Percentiles rank a stretch among this genome's conserved stretches.
Conservation (phyloP, 2,113 vertebrate genomes). For the Phalacrocorax brasilianus region DNA sequence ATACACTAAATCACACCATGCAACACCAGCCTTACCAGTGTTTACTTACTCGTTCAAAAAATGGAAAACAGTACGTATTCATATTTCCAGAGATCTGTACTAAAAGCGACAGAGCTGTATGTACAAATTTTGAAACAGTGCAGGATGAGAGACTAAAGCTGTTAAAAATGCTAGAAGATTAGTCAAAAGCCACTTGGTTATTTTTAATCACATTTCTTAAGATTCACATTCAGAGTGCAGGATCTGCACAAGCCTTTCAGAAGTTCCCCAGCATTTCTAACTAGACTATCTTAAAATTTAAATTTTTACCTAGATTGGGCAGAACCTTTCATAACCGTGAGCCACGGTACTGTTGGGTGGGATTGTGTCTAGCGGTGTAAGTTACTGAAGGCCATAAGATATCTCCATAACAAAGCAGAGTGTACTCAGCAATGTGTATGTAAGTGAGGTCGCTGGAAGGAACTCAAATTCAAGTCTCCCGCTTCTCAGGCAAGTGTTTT, state of each 20-base stretch:
- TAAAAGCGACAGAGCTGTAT: not conserved
- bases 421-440: not conserved
- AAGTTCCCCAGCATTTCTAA: not conserved
- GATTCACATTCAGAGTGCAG: not conserved
- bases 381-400: conserved; percentile 15
- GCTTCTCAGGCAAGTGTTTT: conserved; percentile 17
- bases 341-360: conserved; percentile 31
- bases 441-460: not conserved
- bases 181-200: not conserved
- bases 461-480: not conserved
- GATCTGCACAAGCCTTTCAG: not conserved
- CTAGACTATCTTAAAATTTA: not conserved
- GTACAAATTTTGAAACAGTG: not conserved
- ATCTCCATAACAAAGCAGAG: conserved; percentile 8
- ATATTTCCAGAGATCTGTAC: not conserved
- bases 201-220: not conserved
- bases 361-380: not conserved
- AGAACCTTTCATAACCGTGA: conserved; percentile 73
- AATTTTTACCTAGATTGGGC: not conserved
- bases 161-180: not conserved
- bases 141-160: not conserved
- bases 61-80: not conserved
- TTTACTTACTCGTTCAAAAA: conserved; percentile 66
- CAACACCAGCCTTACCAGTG: conserved; percentile 47
- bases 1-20: conserved; percentile 72